phyloP scores from a whole-genome alignment of 2,113 vertebrate genomes.

The Dromas ardeola region DNA sequence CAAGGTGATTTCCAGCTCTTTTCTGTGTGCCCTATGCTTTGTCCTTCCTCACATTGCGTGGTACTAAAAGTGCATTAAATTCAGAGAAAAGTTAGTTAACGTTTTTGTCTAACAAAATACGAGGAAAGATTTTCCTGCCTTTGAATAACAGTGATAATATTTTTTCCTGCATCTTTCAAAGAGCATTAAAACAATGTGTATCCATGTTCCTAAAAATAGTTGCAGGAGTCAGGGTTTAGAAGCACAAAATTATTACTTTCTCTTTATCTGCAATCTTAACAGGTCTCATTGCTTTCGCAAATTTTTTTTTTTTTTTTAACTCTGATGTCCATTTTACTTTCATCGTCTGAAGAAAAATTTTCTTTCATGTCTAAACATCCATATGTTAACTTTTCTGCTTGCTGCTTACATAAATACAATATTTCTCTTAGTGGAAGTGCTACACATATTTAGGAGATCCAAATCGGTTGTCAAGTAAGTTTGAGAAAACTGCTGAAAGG shows the following conservation, averaged over 20 bases:
- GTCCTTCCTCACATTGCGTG: neutral
- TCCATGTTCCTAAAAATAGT: neutral
- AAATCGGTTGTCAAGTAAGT: neutral
- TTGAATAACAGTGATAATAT: neutral
- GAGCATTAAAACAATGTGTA: neutral
- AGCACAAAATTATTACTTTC: neutral
- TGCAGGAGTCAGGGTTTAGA: neutral
- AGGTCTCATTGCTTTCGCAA: neutral
- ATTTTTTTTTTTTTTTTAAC: neutral
- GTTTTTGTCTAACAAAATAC: neutral
- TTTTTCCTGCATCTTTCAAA: neutral
- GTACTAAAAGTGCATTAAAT: neutral
- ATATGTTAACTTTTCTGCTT: neutral
- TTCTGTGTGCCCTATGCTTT: neutral
- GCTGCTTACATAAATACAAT: neutral
- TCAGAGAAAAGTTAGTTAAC: neutral
- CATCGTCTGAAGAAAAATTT: neutral
- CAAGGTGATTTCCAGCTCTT: neutral
- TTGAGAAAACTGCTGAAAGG: neutral
- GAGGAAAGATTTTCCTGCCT: neutral
- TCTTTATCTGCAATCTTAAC: conserved; percentile 2
- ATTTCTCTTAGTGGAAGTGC: neutral
- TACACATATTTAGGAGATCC: neutral
- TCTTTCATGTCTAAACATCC: neutral
- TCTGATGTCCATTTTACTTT: conserved; percentile 50